Evolutionary conservation across 1,140 invertebrate species (phyloP).

Genomic region (Lucilia sericata): DNA sequence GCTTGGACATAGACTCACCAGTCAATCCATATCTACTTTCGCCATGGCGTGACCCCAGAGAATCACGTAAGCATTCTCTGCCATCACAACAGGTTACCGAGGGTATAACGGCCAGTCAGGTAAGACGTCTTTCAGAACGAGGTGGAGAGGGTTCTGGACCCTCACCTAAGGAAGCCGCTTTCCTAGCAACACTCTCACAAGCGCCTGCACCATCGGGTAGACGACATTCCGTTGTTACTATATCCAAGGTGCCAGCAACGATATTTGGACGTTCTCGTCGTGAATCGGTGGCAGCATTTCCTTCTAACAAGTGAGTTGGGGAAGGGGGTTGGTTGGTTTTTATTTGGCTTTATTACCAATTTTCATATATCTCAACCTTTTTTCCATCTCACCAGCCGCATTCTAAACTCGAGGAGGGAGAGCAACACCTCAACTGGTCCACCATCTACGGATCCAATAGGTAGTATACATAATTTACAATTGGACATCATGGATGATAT

Average conservation of each 20-base stretch:
- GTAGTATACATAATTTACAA: slow-evolving; percentile 84
- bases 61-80: slow-evolving; percentile 82
- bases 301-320: slow-evolving; percentile 69
- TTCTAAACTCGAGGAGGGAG: slow-evolving; percentile 61
- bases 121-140: slow-evolving; percentile 81
- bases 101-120: slow-evolving; percentile 86
- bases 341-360: slow-evolving; percentile 62
- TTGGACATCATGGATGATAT: slow-evolving; percentile 90
- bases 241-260: slow-evolving; percentile 80
- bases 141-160: slow-evolving; percentile 78
- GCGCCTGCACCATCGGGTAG: slow-evolving; percentile 79
- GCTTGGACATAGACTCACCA: slow-evolving; percentile 79
- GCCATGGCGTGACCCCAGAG: slow-evolving; percentile 77
- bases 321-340: slow-evolving; percentile 53
- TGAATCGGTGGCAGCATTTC: slow-evolving; percentile 83
- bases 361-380: slow-evolving; percentile 49
- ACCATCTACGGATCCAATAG: slow-evolving; percentile 77
- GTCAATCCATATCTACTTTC: slow-evolving; percentile 83
- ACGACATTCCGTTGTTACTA: slow-evolving; percentile 85
- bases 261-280: slow-evolving; percentile 81
- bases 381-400: slow-evolving; percentile 57
- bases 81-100: slow-evolving; percentile 84
- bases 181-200: slow-evolving; percentile 82
- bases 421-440: slow-evolving; percentile 70
- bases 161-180: slow-evolving; percentile 79